Percentiles rank a stretch among this genome's conserved stretches.
These are phyloP conservation scores for Aleiodes alternator DNA, from an alignment of 2,888 invertebrate genomes.

Conservation along the genomic window DNA sequence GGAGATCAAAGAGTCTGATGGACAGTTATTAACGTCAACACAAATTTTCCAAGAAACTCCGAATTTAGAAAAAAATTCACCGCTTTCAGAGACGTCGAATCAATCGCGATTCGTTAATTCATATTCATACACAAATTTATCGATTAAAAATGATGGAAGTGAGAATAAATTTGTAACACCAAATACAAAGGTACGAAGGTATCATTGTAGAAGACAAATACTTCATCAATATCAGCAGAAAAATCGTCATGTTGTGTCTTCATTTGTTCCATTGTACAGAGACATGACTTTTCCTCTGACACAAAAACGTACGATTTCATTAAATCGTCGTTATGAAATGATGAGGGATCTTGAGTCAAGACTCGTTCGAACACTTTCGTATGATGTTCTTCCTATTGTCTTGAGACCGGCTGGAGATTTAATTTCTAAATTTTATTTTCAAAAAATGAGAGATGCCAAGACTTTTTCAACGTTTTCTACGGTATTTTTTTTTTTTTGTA, in stretches of 20 bases:
- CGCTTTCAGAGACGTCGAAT: conserved; percentile 54
- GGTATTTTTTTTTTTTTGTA: no score
- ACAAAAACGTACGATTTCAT: conserved; percentile 63
- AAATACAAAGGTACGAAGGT: conserved; percentile 50
- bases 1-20: conserved; percentile 57
- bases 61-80: conserved; percentile 13
- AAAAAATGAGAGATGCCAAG: neutral
- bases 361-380: conserved; percentile 63
- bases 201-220: conserved; percentile 44
- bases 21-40: conserved; percentile 57
- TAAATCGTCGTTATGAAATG: conserved; percentile 53
- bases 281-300: conserved; percentile 65
- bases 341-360: conserved; percentile 51
- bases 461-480: no score
- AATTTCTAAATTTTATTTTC: neutral
- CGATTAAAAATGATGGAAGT: conserved; percentile 50
- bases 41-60: conserved; percentile 48
- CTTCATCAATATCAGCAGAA: conserved; percentile 39
- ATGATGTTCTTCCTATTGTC: conserved; percentile 57
- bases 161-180: neutral
- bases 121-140: conserved; percentile 63
- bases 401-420: conserved; percentile 56
- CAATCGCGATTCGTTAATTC: conserved; percentile 58
- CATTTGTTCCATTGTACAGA: conserved; percentile 61
- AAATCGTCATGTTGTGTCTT: conserved; percentile 9